Conservation (phyloP, 2,888 invertebrate genomes). For the Aelia acuminata region DNA sequence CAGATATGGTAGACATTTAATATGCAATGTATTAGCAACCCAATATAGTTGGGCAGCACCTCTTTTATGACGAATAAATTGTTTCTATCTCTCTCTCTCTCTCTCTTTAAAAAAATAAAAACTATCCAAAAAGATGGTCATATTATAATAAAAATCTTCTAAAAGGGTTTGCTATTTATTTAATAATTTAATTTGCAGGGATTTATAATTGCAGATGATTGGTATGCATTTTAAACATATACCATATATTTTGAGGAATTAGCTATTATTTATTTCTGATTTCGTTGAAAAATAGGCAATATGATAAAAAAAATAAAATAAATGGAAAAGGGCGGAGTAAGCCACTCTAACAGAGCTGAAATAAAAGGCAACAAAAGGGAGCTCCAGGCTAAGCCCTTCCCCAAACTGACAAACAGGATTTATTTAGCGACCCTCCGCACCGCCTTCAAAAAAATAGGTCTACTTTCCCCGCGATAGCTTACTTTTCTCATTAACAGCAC, state of each 20-base stretch:
- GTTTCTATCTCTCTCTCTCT: no score
- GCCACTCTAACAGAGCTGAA: neutral
- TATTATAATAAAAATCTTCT: no score
- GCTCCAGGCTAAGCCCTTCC: constrained; percentile 1
- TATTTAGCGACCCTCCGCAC: neutral
- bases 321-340: neutral
- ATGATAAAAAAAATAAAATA: constrained; percentile 23
- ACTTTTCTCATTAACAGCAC: no score
- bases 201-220: neutral
- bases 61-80: no score
- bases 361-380: constrained; percentile 46
- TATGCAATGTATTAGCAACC: no score
- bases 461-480: neutral
- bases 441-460: neutral
- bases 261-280: neutral
- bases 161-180: no score
- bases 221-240: neutral
- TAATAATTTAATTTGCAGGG: no score
- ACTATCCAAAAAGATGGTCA: no score
- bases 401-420: constrained; percentile 44
- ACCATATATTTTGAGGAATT: neutral
- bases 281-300: neutral
- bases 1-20: no score
- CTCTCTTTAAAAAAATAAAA: no score
- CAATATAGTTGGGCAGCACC: no score